Evolutionary conservation across 2,113 vertebrate genomes (phyloP), one percentile per base, ranked within the genome.

Genomic region (Mesembrinibis cayennensis): DNA sequence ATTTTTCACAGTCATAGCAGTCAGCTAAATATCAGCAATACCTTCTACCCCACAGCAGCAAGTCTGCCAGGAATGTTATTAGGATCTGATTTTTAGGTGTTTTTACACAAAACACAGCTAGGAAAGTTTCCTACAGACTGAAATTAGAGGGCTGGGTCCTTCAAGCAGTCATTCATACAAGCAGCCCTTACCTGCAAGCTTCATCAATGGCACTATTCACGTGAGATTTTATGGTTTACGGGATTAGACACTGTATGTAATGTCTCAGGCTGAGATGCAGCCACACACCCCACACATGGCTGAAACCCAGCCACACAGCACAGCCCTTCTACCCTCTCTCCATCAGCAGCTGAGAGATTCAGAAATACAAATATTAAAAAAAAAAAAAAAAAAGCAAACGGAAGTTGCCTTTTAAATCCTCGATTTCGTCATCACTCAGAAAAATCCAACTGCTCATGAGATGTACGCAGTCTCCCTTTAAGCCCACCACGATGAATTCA

Each of bases 191-290:
- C 91, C 96, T 95, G 91, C 56, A 49, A 36, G 34, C 56, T 78
- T 63, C 82, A 76, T 95, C 94, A 97, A 95, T 96, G 83, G 97
- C 58, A 56, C 83, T 63, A 95, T 95, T 97, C 96, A 97, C 40
- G 7, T 91, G 94, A 92, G 87, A 76, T 88, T 96, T 97, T 97
- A 97, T 65, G 91, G 83, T 42, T 94, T 91, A 91, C 66, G 15
- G 91, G 91, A 96, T 95, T 85, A 95, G 95, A 96, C 91, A 71
- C 91, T 77, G 73, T 95, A 95, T 95, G 96, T 94, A 95, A 96
- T 89, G 95, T 96, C 95, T 96, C 92, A 30, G 82, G 65, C 91
- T 56, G 58, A 85, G 71, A 66, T 0, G 0, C 72, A 80, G 76
- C 83, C 84, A 79, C 81, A 74, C 67, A 72, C 22, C 69, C 77